Evolutionary conservation across 2,888 invertebrate species (phyloP).

Genomic region (Apamea monoglypha): DNA sequence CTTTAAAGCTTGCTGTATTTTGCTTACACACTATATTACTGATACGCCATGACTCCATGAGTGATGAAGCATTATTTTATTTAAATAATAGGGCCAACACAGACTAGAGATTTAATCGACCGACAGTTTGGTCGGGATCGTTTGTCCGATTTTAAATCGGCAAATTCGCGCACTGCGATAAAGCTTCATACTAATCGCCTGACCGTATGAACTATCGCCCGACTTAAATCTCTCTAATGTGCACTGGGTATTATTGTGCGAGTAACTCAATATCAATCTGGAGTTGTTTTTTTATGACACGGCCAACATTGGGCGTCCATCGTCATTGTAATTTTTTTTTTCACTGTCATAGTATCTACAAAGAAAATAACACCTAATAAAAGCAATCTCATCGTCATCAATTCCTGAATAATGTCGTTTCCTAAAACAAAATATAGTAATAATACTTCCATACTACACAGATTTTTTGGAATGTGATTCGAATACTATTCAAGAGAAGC

Average conservation of each 20-base stretch:
- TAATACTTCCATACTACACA: constrained; percentile 51
- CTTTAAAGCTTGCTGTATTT: constrained; percentile 54
- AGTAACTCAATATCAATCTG: constrained; percentile 12
- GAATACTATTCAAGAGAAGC: constrained; percentile 33
- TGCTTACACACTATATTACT: constrained; percentile 43
- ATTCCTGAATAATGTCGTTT: constrained; percentile 30
- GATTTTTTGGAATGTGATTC: constrained; percentile 35
- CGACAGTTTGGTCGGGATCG: neutral
- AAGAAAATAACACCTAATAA: constrained; percentile 16
- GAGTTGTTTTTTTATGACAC: constrained; percentile 24
- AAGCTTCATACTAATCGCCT: neutral
- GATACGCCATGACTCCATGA: neutral
- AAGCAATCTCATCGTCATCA: neutral
- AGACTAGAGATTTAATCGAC: neutral
- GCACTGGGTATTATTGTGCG: neutral
- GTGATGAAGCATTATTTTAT: neutral
- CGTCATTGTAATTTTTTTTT: neutral
- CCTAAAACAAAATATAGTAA: constrained; percentile 49
- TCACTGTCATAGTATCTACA: neutral
- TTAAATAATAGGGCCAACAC: neutral
- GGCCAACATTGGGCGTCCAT: constrained; percentile 3
- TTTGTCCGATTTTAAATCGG: neutral
- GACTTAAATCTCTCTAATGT: neutral
- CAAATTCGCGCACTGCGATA: neutral
- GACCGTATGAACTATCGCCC: neutral